Base-by-base conservation (phyloP, 2,888 invertebrate species). In the Pocota personata region DNA sequence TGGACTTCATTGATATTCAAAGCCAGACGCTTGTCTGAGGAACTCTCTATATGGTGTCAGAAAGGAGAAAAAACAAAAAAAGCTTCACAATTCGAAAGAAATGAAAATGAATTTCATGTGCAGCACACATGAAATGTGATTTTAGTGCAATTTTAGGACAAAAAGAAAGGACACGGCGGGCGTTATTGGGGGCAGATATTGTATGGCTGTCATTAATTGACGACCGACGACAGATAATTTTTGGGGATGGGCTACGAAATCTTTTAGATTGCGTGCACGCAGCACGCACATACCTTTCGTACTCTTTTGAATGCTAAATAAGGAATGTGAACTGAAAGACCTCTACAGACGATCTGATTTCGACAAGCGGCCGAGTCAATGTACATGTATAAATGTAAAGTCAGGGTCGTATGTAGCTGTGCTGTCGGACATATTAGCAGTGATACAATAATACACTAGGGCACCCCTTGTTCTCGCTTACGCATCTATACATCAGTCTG, bases 81-180 rank as follows among this genome's bases (percentile, higher is more conserved):
- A 27, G 46, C 62, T 77, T 27, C 50, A 64, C 48, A 58, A 35
- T 32, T 82, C 60, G 46, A 60, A 73, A 73, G 79, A 84, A 84
- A 84, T 75, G 57, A 21, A 83, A 83, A 73, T 67, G 55, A 78
- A 75, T 66, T 72, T 21, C 32, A 48, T 58, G 21, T 43, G 52
- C 52, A 19, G 16, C 50, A 19, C 16, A 32, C 58, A 32, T 48
- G 62, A 62, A 19, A 46, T 40, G 57, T 27, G 69, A 57, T 71
- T 79, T 62, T 55, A 52, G 32, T 55, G 69, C 21, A 69, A 30
- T 84, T 64, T 79, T 71, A 40, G 75, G 79, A 75, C 57, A 75
- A 75, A 71, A 67, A 73, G 60, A 69, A 79, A 79, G 83, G 79
- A 84, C 60, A 69, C 64, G 16, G 40, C 46, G 35, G 16, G 40